A percentile compares a stretch with the other conserved stretches of the same genome.
phyloP scores from a whole-genome alignment of 2,888 invertebrate genomes.

The Ophion costatus region DNA sequence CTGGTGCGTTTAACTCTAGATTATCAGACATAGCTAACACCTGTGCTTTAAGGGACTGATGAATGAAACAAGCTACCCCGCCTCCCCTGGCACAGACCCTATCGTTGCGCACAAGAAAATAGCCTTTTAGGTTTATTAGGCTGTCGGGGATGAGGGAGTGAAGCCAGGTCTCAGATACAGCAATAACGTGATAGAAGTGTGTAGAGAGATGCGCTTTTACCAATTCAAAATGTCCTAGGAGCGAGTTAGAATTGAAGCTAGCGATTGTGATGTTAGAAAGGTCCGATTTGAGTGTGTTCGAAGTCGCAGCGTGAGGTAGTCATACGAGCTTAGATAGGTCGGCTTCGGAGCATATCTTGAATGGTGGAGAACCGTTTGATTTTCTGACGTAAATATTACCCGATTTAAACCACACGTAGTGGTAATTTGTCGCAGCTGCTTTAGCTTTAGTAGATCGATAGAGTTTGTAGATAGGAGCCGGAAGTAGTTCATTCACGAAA shows the following conservation, averaged over 20 bases:
- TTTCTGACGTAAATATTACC: neutral
- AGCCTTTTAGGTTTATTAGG: conserved; percentile 5
- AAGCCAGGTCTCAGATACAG: conserved; percentile 24
- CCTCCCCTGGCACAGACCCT: conserved; percentile 18
- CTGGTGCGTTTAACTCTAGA: conserved; percentile 17
- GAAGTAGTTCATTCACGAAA: neutral
- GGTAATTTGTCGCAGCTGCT: neutral
- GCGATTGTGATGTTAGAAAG: too few species aligned
- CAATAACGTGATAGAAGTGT: conserved; percentile 16
- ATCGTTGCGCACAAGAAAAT: conserved; percentile 37
- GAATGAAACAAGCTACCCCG: conserved; percentile 46
- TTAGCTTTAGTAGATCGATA: neutral
- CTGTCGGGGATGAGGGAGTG: conserved; percentile 3
- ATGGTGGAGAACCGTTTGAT: neutral
- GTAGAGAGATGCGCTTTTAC: neutral
- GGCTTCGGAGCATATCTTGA: neutral
- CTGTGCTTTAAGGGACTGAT: conserved; percentile 33
- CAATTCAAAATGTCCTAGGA: neutral
- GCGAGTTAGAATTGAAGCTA: neutral
- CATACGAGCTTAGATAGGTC: neutral
- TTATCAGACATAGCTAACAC: neutral
- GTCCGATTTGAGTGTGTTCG: too few species aligned
- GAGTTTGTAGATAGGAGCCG: neutral
- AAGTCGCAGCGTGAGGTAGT: neutral
- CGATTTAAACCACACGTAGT: neutral